Evolutionary conservation across 1,140 invertebrate genomes (phyloP).

Genomic region (Proctacanthus coquilletti): DNA sequence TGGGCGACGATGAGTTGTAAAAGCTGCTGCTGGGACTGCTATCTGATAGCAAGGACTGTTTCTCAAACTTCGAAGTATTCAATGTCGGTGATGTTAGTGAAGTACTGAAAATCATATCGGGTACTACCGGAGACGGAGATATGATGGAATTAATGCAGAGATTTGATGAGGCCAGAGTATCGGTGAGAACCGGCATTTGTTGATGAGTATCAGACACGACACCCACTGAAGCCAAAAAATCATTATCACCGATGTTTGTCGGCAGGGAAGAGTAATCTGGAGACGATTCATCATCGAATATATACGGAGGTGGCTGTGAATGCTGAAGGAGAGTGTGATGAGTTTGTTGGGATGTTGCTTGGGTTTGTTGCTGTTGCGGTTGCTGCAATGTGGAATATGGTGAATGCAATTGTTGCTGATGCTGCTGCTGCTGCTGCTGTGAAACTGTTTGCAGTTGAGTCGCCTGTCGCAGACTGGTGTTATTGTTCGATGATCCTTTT

Average conservation of each 20-base stretch:
- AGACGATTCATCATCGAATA: conserved; percentile 25
- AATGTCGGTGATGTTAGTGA: conserved; percentile 10
- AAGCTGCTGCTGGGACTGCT: background rate
- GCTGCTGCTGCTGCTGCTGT: conserved; percentile 15
- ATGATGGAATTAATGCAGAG: conserved; percentile 26
- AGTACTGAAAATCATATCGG: conserved; percentile 22
- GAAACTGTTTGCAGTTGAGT: conserved; percentile 10
- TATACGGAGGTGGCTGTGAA: conserved; percentile 10
- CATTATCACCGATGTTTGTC: background rate
- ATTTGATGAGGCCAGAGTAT: conserved; percentile 16
- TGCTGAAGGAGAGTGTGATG: conserved; percentile 10
- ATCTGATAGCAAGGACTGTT: conserved; percentile 10
- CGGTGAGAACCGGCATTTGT: conserved; percentile 1
- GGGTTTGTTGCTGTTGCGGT: conserved; percentile 7
- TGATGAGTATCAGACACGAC: background rate
- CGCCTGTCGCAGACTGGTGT: background rate
- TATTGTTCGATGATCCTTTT: conserved; percentile 16
- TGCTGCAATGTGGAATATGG: background rate
- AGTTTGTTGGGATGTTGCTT: background rate
- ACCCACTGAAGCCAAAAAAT: background rate
- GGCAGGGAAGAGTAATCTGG: conserved; percentile 11
- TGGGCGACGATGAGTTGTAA: background rate
- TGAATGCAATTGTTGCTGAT: conserved; percentile 9
- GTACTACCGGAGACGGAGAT: conserved; percentile 26
- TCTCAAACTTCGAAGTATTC: conserved; percentile 10